Evolutionary conservation across 30 jellyfish, hydroid and myxozoan species (phyloP).

Genomic region (Pseudorhiza aurosa): DNA sequence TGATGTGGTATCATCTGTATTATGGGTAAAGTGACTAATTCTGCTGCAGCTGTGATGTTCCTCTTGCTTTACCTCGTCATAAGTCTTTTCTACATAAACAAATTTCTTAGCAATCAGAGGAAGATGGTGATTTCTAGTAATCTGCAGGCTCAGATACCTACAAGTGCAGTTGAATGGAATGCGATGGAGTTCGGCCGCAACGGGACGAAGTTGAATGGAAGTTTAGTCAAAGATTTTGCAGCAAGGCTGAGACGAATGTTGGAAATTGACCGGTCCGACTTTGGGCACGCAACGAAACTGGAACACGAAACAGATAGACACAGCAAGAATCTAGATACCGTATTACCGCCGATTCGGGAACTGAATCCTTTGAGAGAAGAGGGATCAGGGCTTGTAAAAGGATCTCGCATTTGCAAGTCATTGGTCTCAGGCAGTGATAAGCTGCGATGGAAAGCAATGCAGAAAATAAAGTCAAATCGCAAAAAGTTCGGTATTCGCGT

Average conservation of each 20-base stretch:
- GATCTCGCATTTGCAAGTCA: conserved; percentile 15
- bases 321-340: too few species aligned
- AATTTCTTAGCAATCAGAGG: neutral
- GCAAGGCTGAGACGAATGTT: neutral
- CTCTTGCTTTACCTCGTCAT: conserved; percentile 5
- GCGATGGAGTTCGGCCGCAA: too few species aligned
- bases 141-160: too few species aligned
- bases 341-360: too few species aligned
- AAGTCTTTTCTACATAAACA: conserved; percentile 18
- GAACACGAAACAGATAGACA: too few species aligned
- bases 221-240: too few species aligned
- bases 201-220: too few species aligned
- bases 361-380: neutral
- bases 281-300: neutral
- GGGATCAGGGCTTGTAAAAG: neutral
- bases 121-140: neutral
- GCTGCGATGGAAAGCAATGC: conserved; percentile 30
- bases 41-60: conserved; percentile 25
- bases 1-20: neutral
- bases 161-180: too few species aligned
- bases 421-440: conserved; percentile 37
- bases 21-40: conserved; percentile 8
- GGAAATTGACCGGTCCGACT: neutral
- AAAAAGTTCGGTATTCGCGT: neutral
- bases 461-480: conserved; percentile 7